Conservation (phyloP, 1,140 invertebrate species). For the Sesamia nonagrioides region DNA sequence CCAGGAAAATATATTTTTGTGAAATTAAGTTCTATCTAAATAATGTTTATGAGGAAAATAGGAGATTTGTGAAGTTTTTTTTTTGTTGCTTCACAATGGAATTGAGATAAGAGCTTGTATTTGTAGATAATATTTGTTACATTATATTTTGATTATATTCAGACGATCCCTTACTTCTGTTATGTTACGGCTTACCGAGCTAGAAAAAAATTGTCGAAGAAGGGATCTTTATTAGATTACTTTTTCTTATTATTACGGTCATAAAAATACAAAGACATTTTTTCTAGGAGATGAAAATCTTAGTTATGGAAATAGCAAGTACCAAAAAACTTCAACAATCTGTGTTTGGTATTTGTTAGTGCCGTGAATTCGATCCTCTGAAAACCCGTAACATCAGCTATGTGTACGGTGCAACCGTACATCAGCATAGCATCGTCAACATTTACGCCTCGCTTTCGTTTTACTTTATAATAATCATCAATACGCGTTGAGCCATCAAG, state of each 20-base stretch:
- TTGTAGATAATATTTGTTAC: background rate
- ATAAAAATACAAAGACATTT: background rate
- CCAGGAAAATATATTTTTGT: background rate
- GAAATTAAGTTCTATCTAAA: constrained; percentile 15
- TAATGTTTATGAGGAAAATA: background rate
- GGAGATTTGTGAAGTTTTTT: constrained; percentile 5
- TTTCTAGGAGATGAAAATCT: background rate
- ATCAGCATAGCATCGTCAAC: no score
- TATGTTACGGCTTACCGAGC: background rate
- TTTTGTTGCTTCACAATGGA: constrained; percentile 11
- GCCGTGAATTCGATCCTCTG: no score
- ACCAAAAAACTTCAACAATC: no score
- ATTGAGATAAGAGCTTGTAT: constrained; percentile 13
- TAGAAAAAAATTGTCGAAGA: constrained; percentile 9
- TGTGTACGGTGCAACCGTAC: no score
- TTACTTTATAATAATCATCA: no score
- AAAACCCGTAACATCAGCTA: no score
- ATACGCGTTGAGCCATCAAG: no score
- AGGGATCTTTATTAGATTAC: background rate
- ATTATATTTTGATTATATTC: constrained; percentile 5
- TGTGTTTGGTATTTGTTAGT: no score
- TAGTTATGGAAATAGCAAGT: background rate
- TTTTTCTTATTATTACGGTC: constrained; percentile 7
- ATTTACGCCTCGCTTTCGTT: no score
- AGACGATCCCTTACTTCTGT: background rate